These are phyloP conservation scores for Naso thynnoides DNA, from an alignment of 2,797 vertebrate genomes.

Conservation along the genomic window DNA sequence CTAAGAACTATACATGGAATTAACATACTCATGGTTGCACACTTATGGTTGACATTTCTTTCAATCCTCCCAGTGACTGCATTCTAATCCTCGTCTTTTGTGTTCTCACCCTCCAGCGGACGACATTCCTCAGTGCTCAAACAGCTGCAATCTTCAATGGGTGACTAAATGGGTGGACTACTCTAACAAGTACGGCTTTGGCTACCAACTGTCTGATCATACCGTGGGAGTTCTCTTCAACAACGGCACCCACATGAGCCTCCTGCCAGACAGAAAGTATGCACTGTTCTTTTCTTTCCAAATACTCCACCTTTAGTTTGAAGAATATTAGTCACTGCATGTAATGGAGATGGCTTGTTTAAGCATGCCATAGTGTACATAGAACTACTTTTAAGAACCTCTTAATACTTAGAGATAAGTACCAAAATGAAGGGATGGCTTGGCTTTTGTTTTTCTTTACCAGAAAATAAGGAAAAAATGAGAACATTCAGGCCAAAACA, in stretches of 20 bases:
- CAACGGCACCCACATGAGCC: conserved; percentile 98
- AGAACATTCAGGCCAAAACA: neutral
- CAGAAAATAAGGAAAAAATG: neutral
- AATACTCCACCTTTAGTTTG: conserved; percentile 28
- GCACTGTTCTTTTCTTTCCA: conserved; percentile 59
- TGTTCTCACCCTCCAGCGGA: conserved; percentile 79
- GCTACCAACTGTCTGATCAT: conserved; percentile 98
- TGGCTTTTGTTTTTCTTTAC: neutral
- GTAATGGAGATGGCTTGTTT: conserved; percentile 38
- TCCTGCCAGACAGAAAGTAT: conserved; percentile 97
- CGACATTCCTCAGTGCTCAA: conserved; percentile 89
- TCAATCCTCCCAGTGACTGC: conserved; percentile 10
- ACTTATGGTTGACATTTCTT: conserved; percentile 6
- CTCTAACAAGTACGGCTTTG: conserved; percentile 99
- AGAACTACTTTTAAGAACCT: conserved; percentile 1
- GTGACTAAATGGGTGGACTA: conserved; percentile 99
- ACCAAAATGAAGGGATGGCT: neutral
- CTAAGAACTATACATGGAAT: too few species aligned
- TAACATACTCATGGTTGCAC: neutral
- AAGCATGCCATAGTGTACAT: conserved; percentile 11
- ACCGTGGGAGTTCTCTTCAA: conserved; percentile 98
- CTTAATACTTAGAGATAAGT: neutral
- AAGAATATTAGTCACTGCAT: conserved; percentile 39
- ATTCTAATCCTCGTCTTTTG: conserved; percentile 39
- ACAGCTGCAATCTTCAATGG: conserved; percentile 92